A percentile compares a stretch with the other conserved stretches of the same genome.
phyloP scores from a whole-genome alignment of 2,888 invertebrate genomes.

The Linnaemya vulpina region DNA sequence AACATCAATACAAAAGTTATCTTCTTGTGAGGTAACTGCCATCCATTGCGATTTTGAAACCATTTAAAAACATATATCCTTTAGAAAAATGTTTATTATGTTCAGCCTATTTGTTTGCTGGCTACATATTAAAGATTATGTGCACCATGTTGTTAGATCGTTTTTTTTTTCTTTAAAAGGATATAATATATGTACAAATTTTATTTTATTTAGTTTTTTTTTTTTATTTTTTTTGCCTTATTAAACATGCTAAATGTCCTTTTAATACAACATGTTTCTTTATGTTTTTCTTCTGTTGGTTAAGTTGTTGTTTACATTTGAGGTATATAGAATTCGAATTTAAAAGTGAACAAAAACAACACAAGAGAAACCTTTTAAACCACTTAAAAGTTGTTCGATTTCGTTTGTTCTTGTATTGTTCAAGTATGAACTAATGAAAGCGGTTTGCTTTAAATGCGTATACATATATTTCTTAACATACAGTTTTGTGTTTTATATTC shows the following conservation, averaged over 20 bases:
- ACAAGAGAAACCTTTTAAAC: slow-evolving; percentile 62
- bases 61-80: too few species aligned
- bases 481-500: slow-evolving; percentile 12
- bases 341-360: not conserved
- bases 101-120: too few species aligned
- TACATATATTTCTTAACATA: slow-evolving; percentile 11
- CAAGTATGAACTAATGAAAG: slow-evolving; percentile 42
- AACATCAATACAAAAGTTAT: too few species aligned
- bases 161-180: not conserved
- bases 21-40: too few species aligned
- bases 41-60: too few species aligned
- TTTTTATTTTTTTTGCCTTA: slow-evolving; percentile 35
- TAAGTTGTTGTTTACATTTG: slow-evolving; percentile 45
- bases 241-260: slow-evolving; percentile 61
- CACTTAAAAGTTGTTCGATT: slow-evolving; percentile 64
- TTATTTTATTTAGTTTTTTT: not conserved
- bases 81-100: too few species aligned
- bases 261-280: slow-evolving; percentile 42
- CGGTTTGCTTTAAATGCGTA: slow-evolving; percentile 37
- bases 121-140: too few species aligned
- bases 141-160: not conserved
- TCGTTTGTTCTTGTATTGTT: slow-evolving; percentile 30
- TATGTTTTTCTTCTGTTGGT: slow-evolving; percentile 29
- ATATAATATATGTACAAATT: slow-evolving; percentile 6
- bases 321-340: slow-evolving; percentile 6